Evolutionary conservation across 2,797 vertebrate species (phyloP), one percentile per base, ranked within the genome.

Genomic region (Oreochromis mossambicus): DNA sequence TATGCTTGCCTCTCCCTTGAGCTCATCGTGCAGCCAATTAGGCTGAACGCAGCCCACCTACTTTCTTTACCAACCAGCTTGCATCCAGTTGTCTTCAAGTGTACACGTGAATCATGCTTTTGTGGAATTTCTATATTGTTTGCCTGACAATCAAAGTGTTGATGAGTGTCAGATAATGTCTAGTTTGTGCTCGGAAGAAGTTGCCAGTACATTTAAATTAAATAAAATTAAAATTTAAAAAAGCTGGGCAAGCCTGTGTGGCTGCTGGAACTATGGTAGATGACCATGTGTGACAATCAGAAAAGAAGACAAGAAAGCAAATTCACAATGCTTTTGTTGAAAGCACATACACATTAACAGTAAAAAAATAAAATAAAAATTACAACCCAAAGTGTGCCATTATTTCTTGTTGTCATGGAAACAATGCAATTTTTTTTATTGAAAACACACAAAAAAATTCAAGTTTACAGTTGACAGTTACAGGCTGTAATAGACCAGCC

Each of bases 401-500:
- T 48, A 34, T 75, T 63, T 54, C 63, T 83, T 56, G 92, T 93
- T 92, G 90, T 93, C 92, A 94, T 94, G 90, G 92, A 86, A 93
- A 94, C 92, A 66, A 80, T 90, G 58, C 51, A 7, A 55, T 76
- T 82, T 81, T 79, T 51, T 2, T 54, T 55, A 76, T 79, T 52
- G 34, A 43, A 26, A n/a, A 55, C 10, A 77, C 13, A 54, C 34
- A 56, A 1, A 41, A 70, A 24, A 46, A 2, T 80, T 79, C 70
- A 52, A 80, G 78, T 91, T 82, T 82, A 89, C 77, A 81, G 68
- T 91, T 81, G 83, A 87, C 80, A 85, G 56, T 75, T 77, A 61
- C 36, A 80, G 68, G 32, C 19, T 87, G 78, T 81, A 79, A 41
- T 50, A 61, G 63, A 38, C 19, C 26, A 79, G 56, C 82, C 83